Evolutionary conservation across 2,888 invertebrate species (phyloP), one percentile per base, ranked within the genome.

Genomic region (Campaea margaritaria): DNA sequence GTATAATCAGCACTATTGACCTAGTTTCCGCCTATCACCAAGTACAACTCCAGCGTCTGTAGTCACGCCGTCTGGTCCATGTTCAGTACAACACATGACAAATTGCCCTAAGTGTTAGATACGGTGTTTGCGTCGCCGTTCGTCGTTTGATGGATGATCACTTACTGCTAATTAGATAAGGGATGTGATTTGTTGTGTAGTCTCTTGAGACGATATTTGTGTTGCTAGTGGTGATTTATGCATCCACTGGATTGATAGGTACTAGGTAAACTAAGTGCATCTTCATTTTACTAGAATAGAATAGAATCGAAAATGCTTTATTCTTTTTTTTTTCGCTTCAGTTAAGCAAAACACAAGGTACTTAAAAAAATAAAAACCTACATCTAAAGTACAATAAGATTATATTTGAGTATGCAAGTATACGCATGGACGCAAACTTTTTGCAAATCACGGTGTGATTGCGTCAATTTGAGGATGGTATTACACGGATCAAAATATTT

Each of bases 161-260:
- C 70, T 74, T 72, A 72, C 63, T 60, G 63, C 65, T 74, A 75
- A 75, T 75, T 75, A 75, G 69, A 69, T 73, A 72, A 70, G 69
- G 69, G 69, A 67, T 65, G 61, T 62, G 63, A 64, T 61, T 66
- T 56, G 62, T 53, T 46, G 52, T n/a, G 56, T 39, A 45, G 46
- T 43, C 58, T 62, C 58, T 43, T 13, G 51, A 31, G 55, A 47
- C 11, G 21, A 5, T 38, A 38, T 7, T 5, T 3, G 13, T 16
- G 15, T 49, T 13, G 46, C 15, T 47, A 46, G 46, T 55, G 28
- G 46, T 55, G 55, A 60, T 61, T 56, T 56, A 61, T 61, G 60
- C 47, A 61, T 48, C 15, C 31, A 14, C 49, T 50, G 41, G 39
- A 50, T 50, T n/a, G n/a, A n/a, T n/a, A 21, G 3, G 3, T 21